Percentiles rank a stretch among this genome's conserved stretches.
phyloP scores from a whole-genome alignment of 2,113 vertebrate genomes.

The Glareola pratincola region DNA sequence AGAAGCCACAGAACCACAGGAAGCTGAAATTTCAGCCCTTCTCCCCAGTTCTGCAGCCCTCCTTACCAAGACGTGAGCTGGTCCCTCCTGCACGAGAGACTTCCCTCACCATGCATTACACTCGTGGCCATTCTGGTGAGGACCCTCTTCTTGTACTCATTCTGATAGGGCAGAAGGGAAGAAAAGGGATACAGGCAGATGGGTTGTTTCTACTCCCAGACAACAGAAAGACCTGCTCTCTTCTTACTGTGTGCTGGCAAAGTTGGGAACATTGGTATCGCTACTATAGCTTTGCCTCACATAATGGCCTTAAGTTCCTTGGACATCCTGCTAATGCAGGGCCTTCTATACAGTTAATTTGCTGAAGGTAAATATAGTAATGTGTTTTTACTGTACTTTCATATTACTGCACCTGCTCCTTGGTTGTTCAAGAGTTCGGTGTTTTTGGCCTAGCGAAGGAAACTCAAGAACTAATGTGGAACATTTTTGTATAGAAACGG shows the following conservation, averaged over 20 bases:
- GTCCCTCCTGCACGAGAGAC: background rate
- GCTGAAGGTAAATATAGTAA: background rate
- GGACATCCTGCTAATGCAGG: background rate
- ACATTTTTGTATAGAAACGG: background rate
- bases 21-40: background rate
- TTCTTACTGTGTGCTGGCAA: background rate
- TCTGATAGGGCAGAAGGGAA: background rate
- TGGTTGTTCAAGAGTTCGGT: background rate
- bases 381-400: background rate
- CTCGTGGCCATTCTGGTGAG: accelerated
- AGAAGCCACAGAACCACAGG: background rate
- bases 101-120: background rate
- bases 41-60: background rate
- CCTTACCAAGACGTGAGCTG: background rate
- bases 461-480: background rate
- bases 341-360: background rate
- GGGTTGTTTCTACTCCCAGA: background rate
- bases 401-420: background rate
- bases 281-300: background rate
- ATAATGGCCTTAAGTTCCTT: background rate
- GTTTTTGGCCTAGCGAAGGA: background rate
- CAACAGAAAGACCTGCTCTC: background rate
- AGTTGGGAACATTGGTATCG: background rate
- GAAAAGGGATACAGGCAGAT: background rate
- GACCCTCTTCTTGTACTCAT: background rate